Base-by-base conservation (phyloP, 2,888 invertebrate genomes). In the Cerastis rubricosa region DNA sequence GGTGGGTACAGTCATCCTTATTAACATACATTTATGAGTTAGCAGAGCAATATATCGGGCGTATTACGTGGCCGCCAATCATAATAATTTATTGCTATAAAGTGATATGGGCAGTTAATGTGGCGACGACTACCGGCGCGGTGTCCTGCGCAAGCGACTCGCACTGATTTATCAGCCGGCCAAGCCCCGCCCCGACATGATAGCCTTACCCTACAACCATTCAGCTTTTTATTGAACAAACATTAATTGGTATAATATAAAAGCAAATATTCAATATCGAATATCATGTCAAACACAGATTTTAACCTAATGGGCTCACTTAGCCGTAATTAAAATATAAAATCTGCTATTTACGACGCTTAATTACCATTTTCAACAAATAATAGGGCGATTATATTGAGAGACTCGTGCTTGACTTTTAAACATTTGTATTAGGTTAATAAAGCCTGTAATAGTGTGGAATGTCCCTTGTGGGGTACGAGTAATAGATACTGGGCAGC, bases 1-100 rank as follows among this genome's bases (percentile, higher is more conserved):
- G 71, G 49, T 68, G 67, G 72, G 72, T 81, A 83, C 86, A 85
- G 78, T 85, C 87, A 87, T 90, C 89, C 88, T 89, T 88, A 89
- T 87, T 84, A 89, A 84, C 75, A 79, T 74, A 79, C 82, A 88
- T 90, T 90, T 89, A 90, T 83, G 87, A 89, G 83, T 78, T 83
- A 73, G 71, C 69, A 64, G 80, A 68, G 80, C 80, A 81, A 82
- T 87, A 84, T 86, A 87, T 87, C 80, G 80, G 72, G 78, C 77
- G 84, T 84, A 79, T 87, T 86, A 89, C 87, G 89, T 88, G 86
- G 85, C 89, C 87, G 81, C 90, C 92, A 92, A 94, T 94, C 92
- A 90, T 90, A 88, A 90, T 92, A 91, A 93, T 93, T 93, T 94
- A 94, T 93, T 90, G 88, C 89, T 90, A 91, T 93, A 90, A 90